Evolutionary conservation across 1,140 invertebrate species (phyloP).

Genomic region (Eumeta japonica): DNA sequence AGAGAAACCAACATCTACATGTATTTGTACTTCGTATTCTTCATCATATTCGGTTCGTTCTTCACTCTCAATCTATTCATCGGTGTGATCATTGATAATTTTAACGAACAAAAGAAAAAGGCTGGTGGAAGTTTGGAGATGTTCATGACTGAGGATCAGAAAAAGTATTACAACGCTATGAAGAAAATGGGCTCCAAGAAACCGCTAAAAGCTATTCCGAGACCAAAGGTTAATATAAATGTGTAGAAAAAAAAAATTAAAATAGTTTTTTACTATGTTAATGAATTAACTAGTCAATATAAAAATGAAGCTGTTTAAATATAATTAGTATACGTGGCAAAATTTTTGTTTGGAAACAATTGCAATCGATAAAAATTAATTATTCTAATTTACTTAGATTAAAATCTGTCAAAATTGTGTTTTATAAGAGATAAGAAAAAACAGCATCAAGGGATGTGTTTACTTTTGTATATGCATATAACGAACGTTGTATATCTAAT

Average conservation of each 20-base stretch:
- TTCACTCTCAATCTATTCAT: constrained; percentile 98
- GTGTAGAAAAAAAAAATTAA: background rate
- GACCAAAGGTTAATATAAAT: constrained; percentile 84
- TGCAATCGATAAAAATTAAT: no score
- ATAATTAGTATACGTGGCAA: no score
- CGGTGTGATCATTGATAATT: constrained; percentile 98
- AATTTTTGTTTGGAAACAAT: no score
- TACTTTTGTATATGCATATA: no score
- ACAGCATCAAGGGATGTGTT: no score
- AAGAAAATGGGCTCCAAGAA: constrained; percentile 99
- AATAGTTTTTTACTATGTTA: background rate
- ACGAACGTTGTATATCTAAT: no score
- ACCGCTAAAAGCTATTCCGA: constrained; percentile 95
- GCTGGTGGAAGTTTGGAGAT: constrained; percentile 96
- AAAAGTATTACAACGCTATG: constrained; percentile 99
- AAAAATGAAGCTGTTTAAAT: no score
- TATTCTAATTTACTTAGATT: no score
- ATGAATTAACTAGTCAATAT: background rate
- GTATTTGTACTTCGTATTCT: constrained; percentile 98
- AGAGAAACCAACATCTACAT: constrained; percentile 94
- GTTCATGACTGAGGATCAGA: constrained; percentile 99
- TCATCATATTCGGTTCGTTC: constrained; percentile 96
- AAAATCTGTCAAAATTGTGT: no score
- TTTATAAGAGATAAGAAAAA: no score
- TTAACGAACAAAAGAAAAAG: constrained; percentile 99